Evolutionary conservation across 2,888 invertebrate genomes (phyloP).

Genomic region (Lasioglossum oenotherae): DNA sequence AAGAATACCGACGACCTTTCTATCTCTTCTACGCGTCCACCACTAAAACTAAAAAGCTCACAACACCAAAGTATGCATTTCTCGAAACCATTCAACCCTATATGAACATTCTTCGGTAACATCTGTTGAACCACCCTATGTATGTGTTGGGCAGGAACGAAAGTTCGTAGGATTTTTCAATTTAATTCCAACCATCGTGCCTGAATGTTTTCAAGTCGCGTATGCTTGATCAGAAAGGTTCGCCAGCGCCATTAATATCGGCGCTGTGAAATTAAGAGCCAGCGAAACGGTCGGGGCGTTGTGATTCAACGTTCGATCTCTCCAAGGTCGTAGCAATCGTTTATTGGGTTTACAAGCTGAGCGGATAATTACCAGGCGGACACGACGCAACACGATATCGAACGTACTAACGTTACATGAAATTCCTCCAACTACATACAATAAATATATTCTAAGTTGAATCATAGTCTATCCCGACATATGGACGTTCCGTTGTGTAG

Average conservation of each 20-base stretch:
- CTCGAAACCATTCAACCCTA: too few species aligned
- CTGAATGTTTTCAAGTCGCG: neutral
- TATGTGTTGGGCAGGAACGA: too few species aligned
- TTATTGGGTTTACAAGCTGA: slow-evolving; percentile 22
- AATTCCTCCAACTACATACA: slow-evolving; percentile 27
- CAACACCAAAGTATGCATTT: too few species aligned
- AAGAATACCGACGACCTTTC: too few species aligned
- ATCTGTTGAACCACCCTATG: too few species aligned
- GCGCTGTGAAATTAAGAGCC: neutral
- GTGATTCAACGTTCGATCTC: slow-evolving; percentile 9
- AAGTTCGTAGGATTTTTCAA: too few species aligned
- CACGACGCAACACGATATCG: slow-evolving; percentile 32
- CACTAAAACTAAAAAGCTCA: too few species aligned
- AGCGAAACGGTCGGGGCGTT: neutral
- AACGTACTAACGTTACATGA: slow-evolving; percentile 24
- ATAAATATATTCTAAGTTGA: slow-evolving; percentile 63
- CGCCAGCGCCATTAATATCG: neutral
- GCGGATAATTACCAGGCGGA: slow-evolving; percentile 41
- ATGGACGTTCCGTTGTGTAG: slow-evolving; percentile 66
- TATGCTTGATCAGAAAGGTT: neutral
- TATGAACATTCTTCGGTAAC: too few species aligned
- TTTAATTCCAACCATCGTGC: neutral
- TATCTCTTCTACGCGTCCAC: too few species aligned
- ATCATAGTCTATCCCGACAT: slow-evolving; percentile 65
- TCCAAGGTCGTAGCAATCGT: neutral